Percentiles rank a stretch among this genome's conserved stretches.
These are phyloP conservation scores for Parotia lawesii DNA, from an alignment of 2,113 vertebrate species.

Conservation along the genomic window DNA sequence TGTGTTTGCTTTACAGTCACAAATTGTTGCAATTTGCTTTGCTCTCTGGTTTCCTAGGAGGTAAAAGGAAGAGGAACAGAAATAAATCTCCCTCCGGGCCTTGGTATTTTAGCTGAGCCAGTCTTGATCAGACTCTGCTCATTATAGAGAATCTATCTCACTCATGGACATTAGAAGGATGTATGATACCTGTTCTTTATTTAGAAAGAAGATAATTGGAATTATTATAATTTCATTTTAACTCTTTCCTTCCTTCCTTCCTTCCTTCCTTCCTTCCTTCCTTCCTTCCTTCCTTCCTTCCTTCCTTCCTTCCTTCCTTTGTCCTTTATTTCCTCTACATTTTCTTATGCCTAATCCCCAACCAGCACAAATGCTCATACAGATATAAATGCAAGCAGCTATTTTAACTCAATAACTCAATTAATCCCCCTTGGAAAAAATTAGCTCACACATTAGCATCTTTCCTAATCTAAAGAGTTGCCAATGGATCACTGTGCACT, in stretches of 20 bases:
- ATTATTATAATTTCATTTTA: neutral
- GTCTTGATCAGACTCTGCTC: neutral
- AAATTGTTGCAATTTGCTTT: slow-evolving; percentile 11
- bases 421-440: neutral
- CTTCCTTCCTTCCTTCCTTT: neutral
- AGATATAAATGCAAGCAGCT: neutral
- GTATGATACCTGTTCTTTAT: neutral
- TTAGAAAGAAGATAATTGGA: neutral
- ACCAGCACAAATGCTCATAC: neutral
- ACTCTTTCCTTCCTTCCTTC: neutral
- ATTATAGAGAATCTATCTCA: neutral
- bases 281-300: neutral
- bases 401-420: neutral
- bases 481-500: neutral
- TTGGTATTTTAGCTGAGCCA: neutral
- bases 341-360: neutral
- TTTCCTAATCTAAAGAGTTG: neutral
- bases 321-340: neutral
- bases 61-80: neutral
- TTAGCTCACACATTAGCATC: neutral
- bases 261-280: neutral
- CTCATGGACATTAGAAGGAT: neutral
- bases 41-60: neutral
- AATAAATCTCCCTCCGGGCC: neutral
- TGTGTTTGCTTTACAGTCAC: neutral